These are phyloP conservation scores for Gopherus flavomarginatus DNA, from an alignment of 2,113 vertebrate genomes.

Conservation along the genomic window DNA sequence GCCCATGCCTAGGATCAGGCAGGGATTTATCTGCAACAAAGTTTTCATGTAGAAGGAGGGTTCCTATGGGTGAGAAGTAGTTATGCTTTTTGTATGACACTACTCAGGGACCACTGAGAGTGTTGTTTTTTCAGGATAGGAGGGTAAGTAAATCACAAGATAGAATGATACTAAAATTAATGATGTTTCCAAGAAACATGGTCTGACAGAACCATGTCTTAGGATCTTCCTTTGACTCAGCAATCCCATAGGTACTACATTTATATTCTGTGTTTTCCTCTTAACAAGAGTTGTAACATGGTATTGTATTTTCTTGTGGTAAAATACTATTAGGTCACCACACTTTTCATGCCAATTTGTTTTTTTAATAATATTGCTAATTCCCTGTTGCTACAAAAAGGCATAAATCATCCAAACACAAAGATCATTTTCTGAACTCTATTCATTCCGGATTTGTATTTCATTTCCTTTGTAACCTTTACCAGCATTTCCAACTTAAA, in stretches of 20 bases:
- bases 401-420: neutral
- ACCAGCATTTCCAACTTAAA: constrained; percentile 54
- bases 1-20: neutral
- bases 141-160: neutral
- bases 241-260: neutral
- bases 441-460: neutral
- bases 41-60: neutral
- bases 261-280: neutral
- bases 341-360: neutral
- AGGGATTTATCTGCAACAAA: neutral
- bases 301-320: neutral
- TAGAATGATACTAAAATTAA: neutral
- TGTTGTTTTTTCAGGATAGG: neutral
- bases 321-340: constrained; percentile 7
- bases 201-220: neutral
- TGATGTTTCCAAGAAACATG: neutral
- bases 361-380: constrained; percentile 2
- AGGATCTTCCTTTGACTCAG: neutral
- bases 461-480: constrained; percentile 29
- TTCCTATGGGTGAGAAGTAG: neutral
- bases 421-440: neutral
- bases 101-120: neutral
- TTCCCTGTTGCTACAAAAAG: constrained; percentile 11
- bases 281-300: neutral
- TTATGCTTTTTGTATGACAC: neutral